Base-by-base conservation (phyloP, 2,797 vertebrate species). In the Gadopsis bispinosus region DNA sequence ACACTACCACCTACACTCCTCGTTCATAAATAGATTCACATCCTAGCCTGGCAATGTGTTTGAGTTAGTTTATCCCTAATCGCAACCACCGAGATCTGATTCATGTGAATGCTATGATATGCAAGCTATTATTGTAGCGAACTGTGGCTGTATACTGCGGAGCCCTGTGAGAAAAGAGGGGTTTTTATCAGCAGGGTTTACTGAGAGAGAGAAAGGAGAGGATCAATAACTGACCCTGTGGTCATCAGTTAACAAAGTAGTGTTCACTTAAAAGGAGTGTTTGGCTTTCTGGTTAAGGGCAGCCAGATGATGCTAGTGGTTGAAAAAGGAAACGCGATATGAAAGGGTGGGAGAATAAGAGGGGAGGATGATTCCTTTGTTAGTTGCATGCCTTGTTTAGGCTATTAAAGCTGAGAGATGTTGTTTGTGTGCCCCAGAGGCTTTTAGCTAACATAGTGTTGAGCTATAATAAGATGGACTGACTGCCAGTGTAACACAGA, bases 201-300 rank as follows among this genome's bases (percentile, higher is more conserved):
- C 87, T 73, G 80, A 88, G 87, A 83, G 83, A 86, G 83, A 89
- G 87, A 87, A 79, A 86, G 75, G 74, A 91, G 77, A 86, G 89
- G 94, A 95, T 95, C 94, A 93, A 95, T 95, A 95, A 93, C 92
- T 92, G 93, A 92, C 94, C 94, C 93, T 70, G 88, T 92, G 93
- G 93, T 94, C 93, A 90, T 95, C 94, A 93, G 93, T 95, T 95
- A 95, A 94, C 94, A 95, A 94, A 95, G 93, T 94, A 93, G 90
- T 91, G 80, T 91, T 89, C 86, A 89, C 91, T 93, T 93, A 88
- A 95, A 94, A 94, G 92, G 79, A 86, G 84, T 92, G 90, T 92
- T 94, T 93, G 90, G 89, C 93, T 94, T 85, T 86, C 82, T 92
- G 92, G 91, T 91, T 91, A 91, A 94, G 91, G 92, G 91, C 84